Conservation (phyloP, 2,888 invertebrate species). For the Trypoxylon attenuatum region DNA sequence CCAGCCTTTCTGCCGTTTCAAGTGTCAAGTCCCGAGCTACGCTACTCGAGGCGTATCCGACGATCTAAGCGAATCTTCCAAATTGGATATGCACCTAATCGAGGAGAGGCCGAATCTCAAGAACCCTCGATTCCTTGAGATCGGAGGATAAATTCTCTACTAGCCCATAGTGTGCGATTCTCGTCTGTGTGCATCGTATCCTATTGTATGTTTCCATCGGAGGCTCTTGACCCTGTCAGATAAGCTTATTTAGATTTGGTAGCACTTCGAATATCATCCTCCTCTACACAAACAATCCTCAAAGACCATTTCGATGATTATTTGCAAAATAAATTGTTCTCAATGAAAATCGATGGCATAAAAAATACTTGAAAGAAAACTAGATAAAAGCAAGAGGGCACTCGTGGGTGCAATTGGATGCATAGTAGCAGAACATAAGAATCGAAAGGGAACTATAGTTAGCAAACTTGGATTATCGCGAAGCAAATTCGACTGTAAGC, state of each 20-base stretch:
- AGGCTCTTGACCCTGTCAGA: not conserved
- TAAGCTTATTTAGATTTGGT: too few relatives aligned
- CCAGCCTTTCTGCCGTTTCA: constrained; percentile 33
- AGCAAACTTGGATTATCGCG: constrained; percentile 8
- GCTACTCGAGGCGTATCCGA: constrained; percentile 57
- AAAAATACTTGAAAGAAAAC: too few relatives aligned
- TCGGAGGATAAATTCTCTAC: constrained; percentile 20
- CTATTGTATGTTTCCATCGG: not conserved
- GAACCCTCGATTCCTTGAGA: constrained; percentile 37
- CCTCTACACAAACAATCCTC: too few relatives aligned
- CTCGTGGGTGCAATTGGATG: too few relatives aligned
- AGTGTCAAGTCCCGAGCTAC: constrained; percentile 14
- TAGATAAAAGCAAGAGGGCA: too few relatives aligned
- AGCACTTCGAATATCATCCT: too few relatives aligned
- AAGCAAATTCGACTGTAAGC: not conserved
- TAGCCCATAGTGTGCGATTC: not conserved
- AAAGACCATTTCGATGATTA: too few relatives aligned
- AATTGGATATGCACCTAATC: constrained; percentile 61
- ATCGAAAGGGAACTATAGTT: not conserved
- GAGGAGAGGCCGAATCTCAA: constrained; percentile 36
- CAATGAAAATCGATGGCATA: too few relatives aligned
- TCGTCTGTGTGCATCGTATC: not conserved
- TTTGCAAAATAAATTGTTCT: too few relatives aligned
- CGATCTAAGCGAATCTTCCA: constrained; percentile 67
- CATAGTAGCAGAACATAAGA: not conserved